Conservation (phyloP, 2,888 invertebrate genomes). For the Drosophila infuscata region DNA sequence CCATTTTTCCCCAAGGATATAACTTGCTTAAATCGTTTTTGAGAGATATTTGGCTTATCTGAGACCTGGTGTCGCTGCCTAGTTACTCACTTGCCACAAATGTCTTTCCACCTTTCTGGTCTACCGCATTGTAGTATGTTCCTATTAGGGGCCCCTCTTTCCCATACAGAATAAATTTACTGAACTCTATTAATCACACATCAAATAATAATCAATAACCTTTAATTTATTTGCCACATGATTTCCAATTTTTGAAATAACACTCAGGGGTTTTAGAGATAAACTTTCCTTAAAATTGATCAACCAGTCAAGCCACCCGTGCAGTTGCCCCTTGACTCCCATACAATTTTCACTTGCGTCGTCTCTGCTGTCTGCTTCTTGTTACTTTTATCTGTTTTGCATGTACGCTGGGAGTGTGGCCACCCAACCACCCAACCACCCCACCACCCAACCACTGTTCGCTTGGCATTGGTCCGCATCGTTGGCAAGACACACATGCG, state of each 20-base stretch:
- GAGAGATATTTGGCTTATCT: neutral
- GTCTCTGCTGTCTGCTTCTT: conserved; percentile 58
- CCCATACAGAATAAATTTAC: no score
- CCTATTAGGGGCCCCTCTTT: no score
- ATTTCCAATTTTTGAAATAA: neutral
- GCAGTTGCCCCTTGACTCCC: conserved; percentile 13
- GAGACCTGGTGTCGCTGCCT: neutral
- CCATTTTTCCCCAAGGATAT: no score
- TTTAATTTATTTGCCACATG: neutral
- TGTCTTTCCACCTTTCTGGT: neutral
- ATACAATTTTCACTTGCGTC: conserved; percentile 17
- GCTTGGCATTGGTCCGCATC: conserved; percentile 33
- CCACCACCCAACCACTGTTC: conserved; percentile 2
- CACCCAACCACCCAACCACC: conserved; percentile 2
- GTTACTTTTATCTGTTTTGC: conserved; percentile 79
- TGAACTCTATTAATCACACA: neutral
- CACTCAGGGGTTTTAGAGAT: neutral
- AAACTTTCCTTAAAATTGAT: neutral
- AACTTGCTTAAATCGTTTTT: neutral
- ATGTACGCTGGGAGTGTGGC: conserved; percentile 59
- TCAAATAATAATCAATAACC: neutral
- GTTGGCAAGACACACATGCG: conserved; percentile 45
- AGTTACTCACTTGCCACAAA: neutral
- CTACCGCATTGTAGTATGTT: neutral
- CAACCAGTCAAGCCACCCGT: conserved; percentile 16